These are phyloP conservation scores for Eurosta solidaginis DNA, from an alignment of 1,140 invertebrate species.

Conservation along the genomic window DNA sequence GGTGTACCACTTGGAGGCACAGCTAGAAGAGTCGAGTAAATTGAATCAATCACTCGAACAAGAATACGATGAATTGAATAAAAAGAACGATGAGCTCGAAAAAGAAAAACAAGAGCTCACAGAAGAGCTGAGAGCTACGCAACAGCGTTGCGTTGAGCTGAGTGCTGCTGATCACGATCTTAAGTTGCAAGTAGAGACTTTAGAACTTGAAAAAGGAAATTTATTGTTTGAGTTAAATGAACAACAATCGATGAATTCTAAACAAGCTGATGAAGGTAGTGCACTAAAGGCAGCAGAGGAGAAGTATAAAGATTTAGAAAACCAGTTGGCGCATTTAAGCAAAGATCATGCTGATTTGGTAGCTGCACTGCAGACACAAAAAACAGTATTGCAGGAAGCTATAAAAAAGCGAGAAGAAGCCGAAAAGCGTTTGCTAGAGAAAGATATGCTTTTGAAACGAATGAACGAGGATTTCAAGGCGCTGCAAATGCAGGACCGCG, in stretches of 20 bases:
- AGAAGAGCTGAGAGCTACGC: conserved; percentile 38
- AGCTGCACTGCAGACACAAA: conserved; percentile 34
- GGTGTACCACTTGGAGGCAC: conserved; percentile 65
- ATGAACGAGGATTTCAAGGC: neutral
- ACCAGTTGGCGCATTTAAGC: conserved; percentile 34
- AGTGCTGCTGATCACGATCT: conserved; percentile 9
- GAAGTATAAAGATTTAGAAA: conserved; percentile 43
- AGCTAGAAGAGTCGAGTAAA: conserved; percentile 64
- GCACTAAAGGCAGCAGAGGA: conserved; percentile 51
- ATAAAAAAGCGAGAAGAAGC: conserved; percentile 30
- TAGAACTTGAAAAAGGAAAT: conserved; percentile 49
- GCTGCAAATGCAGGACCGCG: neutral
- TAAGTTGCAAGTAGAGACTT: conserved; percentile 32
- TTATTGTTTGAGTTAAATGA: conserved; percentile 48
- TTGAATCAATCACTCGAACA: conserved; percentile 62
- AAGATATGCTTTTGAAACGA: neutral
- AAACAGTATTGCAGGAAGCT: conserved; percentile 29
- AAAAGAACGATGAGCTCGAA: conserved; percentile 54
- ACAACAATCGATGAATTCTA: conserved; percentile 62
- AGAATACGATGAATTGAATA: conserved; percentile 59
- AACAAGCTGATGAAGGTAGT: conserved; percentile 48
- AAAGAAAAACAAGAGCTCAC: conserved; percentile 59
- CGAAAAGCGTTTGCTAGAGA: conserved; percentile 7
- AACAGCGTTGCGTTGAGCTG: conserved; percentile 27
- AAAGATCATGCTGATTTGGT: conserved; percentile 37